Conservation (phyloP, 2,113 vertebrate genomes). For the Pimephales promelas region DNA sequence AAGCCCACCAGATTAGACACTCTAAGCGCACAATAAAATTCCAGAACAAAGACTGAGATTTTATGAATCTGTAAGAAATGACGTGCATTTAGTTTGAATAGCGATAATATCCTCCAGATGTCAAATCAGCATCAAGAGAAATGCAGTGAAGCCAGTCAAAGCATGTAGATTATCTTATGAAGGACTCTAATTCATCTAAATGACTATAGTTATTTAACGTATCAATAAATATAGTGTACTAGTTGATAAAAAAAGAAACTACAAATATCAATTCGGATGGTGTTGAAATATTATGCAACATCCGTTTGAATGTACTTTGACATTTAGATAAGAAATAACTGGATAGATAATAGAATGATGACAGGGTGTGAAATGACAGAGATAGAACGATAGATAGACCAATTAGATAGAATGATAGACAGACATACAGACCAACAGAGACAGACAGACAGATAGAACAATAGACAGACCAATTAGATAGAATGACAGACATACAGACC, state of each 20-base stretch:
- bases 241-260: background rate
- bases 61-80: background rate
- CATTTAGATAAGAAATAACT: background rate
- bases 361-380: background rate
- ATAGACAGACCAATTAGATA: too few species aligned
- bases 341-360: background rate
- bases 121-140: background rate
- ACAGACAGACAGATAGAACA: too few species aligned
- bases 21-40: background rate
- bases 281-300: background rate
- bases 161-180: background rate
- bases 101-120: background rate
- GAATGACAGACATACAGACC: too few species aligned
- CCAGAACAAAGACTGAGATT: background rate
- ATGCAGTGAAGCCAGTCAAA: background rate
- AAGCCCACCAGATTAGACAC: conserved; percentile 9
- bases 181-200: background rate
- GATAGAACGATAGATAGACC: background rate
- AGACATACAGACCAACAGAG: too few species aligned
- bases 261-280: background rate
- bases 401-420: too few species aligned
- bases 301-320: background rate
- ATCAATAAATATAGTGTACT: background rate
- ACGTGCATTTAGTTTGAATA: background rate
- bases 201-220: background rate